Evolutionary conservation across 2,113 vertebrate genomes (phyloP).

Genomic region (Heterochromis multidens): DNA sequence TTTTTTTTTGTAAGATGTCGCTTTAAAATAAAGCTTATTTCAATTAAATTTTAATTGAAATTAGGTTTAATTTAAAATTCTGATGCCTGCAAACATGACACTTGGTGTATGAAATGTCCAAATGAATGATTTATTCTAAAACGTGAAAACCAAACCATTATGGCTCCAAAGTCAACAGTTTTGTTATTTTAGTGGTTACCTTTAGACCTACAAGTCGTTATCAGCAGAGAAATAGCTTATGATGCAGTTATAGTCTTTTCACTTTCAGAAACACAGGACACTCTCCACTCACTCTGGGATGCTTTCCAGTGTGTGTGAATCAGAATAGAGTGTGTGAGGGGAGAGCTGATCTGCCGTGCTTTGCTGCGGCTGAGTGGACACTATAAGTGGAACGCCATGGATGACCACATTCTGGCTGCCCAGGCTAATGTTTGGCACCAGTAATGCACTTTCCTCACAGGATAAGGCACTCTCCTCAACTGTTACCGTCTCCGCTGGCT

Average conservation of each 20-base stretch:
- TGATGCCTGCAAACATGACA: not conserved
- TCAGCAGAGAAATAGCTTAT: slow-evolving; percentile 42
- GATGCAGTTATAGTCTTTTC: slow-evolving; percentile 9
- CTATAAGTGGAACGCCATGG: slow-evolving; percentile 70
- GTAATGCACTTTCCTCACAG: slow-evolving; percentile 30
- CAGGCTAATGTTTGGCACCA: slow-evolving; percentile 66
- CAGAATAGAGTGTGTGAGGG: slow-evolving; percentile 67
- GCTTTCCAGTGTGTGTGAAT: slow-evolving; percentile 58
- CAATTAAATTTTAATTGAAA: not conserved
- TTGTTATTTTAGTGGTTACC: not conserved
- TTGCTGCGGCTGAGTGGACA: slow-evolving; percentile 54
- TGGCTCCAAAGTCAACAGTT: not conserved
- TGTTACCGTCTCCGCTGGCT: slow-evolving; percentile 40
- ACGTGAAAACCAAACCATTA: not conserved
- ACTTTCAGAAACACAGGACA: not conserved
- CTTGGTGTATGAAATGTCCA: not conserved
- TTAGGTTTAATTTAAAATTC: not conserved
- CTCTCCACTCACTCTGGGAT: not conserved
- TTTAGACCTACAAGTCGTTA: not conserved
- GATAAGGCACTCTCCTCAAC: slow-evolving; percentile 9
- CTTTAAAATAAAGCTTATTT: slow-evolving; percentile 1
- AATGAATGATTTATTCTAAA: not conserved
- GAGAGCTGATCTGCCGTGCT: slow-evolving; percentile 56
- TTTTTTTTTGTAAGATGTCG: not conserved
- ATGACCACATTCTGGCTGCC: slow-evolving; percentile 68